phyloP scores from a whole-genome alignment of 2,888 invertebrate genomes.

The Hydropsyche betteni region DNA sequence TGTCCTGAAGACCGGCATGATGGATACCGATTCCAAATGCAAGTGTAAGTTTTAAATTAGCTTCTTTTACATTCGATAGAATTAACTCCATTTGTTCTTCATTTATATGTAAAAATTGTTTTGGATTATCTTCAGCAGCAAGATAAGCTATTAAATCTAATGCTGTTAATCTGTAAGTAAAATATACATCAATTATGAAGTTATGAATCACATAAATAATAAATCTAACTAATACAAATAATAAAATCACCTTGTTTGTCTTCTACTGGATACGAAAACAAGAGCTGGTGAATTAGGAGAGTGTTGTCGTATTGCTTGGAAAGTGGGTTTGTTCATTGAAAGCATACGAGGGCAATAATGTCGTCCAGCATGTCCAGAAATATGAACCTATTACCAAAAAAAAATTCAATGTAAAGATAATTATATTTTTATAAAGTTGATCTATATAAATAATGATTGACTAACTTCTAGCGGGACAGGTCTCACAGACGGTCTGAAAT shows the following conservation, averaged over 20 bases:
- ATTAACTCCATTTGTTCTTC: slow-evolving; percentile 87
- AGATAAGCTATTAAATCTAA: slow-evolving; percentile 91
- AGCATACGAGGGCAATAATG: slow-evolving; percentile 99
- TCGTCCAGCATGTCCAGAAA: slow-evolving; percentile 95
- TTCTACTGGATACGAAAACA: slow-evolving; percentile 94
- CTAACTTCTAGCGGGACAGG: slow-evolving; percentile 89
- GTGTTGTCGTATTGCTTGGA: slow-evolving; percentile 92
- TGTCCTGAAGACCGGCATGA: slow-evolving; percentile 96
- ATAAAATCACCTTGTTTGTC: slow-evolving; percentile 77
- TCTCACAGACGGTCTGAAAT: slow-evolving; percentile 96
- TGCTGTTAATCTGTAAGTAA: slow-evolving; percentile 80
- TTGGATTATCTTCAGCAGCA: slow-evolving; percentile 90
- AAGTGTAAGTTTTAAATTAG: slow-evolving; percentile 90
- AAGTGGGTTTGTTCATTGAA: slow-evolving; percentile 98
- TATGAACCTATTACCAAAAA: slow-evolving; percentile 71
- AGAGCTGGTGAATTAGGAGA: slow-evolving; percentile 91
- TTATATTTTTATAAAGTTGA: background rate
- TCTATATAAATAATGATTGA: slow-evolving; percentile 1
- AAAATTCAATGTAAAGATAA: background rate
- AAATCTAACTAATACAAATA: background rate
- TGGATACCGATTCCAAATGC: slow-evolving; percentile 99
- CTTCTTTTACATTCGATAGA: slow-evolving; percentile 78
- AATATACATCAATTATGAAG: background rate
- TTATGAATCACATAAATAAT: background rate
- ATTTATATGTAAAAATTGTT: slow-evolving; percentile 91